Conservation (phyloP, 2,888 invertebrate species). For the Aelia acuminata region DNA sequence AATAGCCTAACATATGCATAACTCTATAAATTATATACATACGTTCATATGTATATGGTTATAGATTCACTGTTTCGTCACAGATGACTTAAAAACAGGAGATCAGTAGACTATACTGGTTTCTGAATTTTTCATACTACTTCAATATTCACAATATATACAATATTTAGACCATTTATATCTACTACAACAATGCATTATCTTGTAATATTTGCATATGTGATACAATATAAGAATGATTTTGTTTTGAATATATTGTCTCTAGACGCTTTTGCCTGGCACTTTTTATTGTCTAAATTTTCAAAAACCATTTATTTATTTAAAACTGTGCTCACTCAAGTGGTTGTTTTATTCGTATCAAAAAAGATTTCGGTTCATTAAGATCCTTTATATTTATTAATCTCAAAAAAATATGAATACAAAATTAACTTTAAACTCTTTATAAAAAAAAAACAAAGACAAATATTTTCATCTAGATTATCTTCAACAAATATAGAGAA, state of each 20-base stretch:
- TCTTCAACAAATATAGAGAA: conserved; percentile 20
- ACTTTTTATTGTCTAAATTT: conserved; percentile 63
- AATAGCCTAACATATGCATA: conserved; percentile 54
- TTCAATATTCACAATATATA: conserved; percentile 59
- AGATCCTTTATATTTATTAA: neutral
- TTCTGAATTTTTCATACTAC: conserved; percentile 54
- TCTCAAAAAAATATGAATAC: conserved; percentile 6
- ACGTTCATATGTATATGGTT: conserved; percentile 46
- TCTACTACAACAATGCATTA: conserved; percentile 59
- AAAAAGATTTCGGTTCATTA: neutral
- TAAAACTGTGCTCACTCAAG: neutral
- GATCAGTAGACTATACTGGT: conserved; percentile 54
- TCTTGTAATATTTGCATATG: conserved; percentile 57
- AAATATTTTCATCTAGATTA: conserved; percentile 4
- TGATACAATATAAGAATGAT: conserved; percentile 12
- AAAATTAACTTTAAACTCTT: conserved; percentile 23
- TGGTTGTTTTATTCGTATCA: neutral
- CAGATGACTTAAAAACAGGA: conserved; percentile 55
- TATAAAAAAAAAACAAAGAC: neutral
- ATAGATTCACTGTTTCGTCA: conserved; percentile 56
- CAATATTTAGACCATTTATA: conserved; percentile 58
- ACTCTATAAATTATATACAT: conserved; percentile 54
- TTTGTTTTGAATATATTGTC: conserved; percentile 57
- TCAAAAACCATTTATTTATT: conserved; percentile 34
- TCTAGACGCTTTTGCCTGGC: conserved; percentile 58